Base-by-base conservation (phyloP, 2,113 vertebrate species). In the Sinocyclocheilus maitianheensis region DNA sequence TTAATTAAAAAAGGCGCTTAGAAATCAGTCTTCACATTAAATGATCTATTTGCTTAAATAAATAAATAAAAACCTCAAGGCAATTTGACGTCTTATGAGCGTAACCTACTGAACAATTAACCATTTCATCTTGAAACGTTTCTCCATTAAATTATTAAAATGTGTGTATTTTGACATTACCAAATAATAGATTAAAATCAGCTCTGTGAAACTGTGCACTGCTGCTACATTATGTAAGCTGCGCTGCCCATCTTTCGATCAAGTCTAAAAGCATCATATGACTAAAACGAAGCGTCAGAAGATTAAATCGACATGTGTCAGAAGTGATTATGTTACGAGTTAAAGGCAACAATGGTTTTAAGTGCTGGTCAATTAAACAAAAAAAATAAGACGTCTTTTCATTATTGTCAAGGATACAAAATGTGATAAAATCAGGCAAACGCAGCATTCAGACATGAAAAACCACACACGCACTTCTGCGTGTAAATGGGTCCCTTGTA, bases 361-460 rank as follows among this genome's bases (percentile, higher is more conserved):
- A 81, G 60, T 65, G 43, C 8, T 67, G 37, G 22, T 13, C 30
- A 24, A 63, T 43, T 63, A 24, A 80, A 63, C 53, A 53, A 53
- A 53, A 48, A 67, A 3, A 18, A 69, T 11, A 72, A 11, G 11
- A 79, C 20, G 12, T 14, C 0, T 14, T 79, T 62, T 62, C 55
- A 43, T 60, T 40, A 80, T 63, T 63, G 58, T 22, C 30, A 79
- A 79, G 53, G 77, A 79, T 13, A 80, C 22, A 43, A 43, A 58
- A 63, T 80, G 77, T 80, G 58, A 80, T 80, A 43, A 80, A 63
- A 74, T 74, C 71, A n/a, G 67, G 30, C 40, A 74, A 74, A 74
- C 22, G 1, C 20, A 58, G 3, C 13, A 20, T 40, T 37, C 53
- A 14, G 30, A 40, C 5, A 51, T 48, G 1, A 22, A 13, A 58